These are phyloP conservation scores for Diabrotica undecimpunctata DNA, from an alignment of 1,140 invertebrate genomes.

Conservation along the genomic window DNA sequence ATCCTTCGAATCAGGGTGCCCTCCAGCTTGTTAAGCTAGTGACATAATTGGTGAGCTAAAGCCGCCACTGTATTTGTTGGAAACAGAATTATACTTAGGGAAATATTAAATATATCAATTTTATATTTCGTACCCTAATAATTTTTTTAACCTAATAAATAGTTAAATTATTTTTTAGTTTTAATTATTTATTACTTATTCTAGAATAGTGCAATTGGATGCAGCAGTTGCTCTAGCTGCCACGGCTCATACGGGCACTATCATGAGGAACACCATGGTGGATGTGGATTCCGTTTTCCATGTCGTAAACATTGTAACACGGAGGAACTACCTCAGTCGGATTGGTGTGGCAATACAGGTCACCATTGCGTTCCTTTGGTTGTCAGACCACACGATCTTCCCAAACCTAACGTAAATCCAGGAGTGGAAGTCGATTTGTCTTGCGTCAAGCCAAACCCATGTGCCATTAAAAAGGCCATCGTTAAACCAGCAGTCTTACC, in stretches of 20 bases:
- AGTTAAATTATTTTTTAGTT: too few relatives aligned
- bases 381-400: constrained; percentile 14
- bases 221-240: background rate
- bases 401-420: background rate
- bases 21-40: too few relatives aligned
- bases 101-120: too few relatives aligned
- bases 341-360: background rate
- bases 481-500: constrained; percentile 18
- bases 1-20: too few relatives aligned
- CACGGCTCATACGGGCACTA: background rate
- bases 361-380: constrained; percentile 5
- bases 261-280: background rate
- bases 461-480: constrained; percentile 19
- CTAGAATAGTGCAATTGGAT: background rate
- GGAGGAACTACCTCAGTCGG: background rate
- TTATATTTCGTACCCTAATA: too few relatives aligned
- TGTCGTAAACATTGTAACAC: background rate
- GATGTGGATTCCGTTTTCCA: background rate
- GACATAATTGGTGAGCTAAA: too few relatives aligned
- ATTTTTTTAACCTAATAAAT: too few relatives aligned
- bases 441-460: constrained; percentile 6
- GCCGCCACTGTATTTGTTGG: too few relatives aligned
- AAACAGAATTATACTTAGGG: too few relatives aligned
- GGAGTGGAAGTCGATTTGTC: background rate
- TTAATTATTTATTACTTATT: background rate